Evolutionary conservation across 2,797 vertebrate species (phyloP), one percentile per base, ranked within the genome.

Genomic region (Sarcoramphus papa): DNA sequence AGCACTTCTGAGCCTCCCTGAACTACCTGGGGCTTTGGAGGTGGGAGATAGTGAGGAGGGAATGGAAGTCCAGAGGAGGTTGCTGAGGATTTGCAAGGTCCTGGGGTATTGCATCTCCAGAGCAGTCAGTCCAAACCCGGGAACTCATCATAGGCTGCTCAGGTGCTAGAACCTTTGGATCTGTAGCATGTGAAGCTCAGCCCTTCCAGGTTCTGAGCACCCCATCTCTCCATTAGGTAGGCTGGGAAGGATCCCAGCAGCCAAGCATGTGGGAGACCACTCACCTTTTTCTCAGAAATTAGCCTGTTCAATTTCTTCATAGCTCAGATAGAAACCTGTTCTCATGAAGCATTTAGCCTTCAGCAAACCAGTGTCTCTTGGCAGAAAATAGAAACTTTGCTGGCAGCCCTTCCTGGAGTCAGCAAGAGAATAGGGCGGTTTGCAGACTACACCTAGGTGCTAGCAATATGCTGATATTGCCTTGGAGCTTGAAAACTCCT

Each of bases 271-370:
- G 4, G 57, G 22, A 75, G 8, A 75, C 16, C 8, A 65, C 27
- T 86, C 51, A 53, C 1, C 21, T 72, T 92, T 92, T 77, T 27
- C 22, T 93, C 43, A 53, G 57, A 80, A 8, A 57, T 50, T 6
- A 37, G 11, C 33, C 30, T 69, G 13, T 53, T 85, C 0, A 0
- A 23, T 62, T 79, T 95, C 31, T 78, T 35, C 5, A 1, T 57
- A 62, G 19, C 69, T 81, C 73, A 81, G 12, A 14, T 5, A 76
- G n/a, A 79, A 88, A 51, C 24, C 8, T 48, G 9, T 54, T 90
- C 21, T 48, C 6, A 15, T 56, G 25, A 35, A 82, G 21, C 9
- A 51, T 73, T 83, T 90, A 18, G n/a, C 25, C 33, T 84, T 73
- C 51, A 89, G 47, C 40, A 88, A 94, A 51, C 8, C 4, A 28